phyloP scores from a whole-genome alignment of 2,113 vertebrate species.

The Grammomys dolichurus region DNA sequence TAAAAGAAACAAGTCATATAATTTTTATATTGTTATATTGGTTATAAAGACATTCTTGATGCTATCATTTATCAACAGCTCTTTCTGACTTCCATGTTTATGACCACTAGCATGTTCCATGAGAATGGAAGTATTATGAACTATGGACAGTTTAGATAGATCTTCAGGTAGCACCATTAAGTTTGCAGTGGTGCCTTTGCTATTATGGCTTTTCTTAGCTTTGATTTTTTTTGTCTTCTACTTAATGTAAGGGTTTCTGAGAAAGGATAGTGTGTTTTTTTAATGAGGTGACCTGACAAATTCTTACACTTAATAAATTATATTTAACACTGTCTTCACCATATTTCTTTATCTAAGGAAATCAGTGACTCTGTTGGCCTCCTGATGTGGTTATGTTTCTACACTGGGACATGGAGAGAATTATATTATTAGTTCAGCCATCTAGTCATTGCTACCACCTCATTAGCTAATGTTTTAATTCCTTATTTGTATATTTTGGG shows the following conservation, averaged over 20 bases:
- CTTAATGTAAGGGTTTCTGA: background rate
- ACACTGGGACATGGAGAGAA: background rate
- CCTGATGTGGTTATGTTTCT: background rate
- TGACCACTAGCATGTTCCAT: too few species aligned
- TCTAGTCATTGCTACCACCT: background rate
- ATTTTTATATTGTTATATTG: background rate
- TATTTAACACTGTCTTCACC: background rate
- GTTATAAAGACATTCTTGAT: background rate
- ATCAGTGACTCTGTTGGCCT: background rate
- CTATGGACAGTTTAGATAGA: too few species aligned
- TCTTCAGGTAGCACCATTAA: background rate
- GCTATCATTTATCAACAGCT: too few species aligned
- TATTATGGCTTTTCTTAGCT: background rate
- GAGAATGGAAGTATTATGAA: background rate
- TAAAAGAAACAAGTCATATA: background rate
- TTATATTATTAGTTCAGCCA: background rate
- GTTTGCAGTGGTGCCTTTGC: background rate
- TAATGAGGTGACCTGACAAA: background rate
- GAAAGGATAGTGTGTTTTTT: background rate
- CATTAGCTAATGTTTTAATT: background rate
- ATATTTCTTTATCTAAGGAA: background rate
- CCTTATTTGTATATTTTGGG: constrained; percentile 22
- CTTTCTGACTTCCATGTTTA: background rate
- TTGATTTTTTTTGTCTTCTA: background rate
- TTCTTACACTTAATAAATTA: background rate